Base-by-base conservation (phyloP, 1,140 invertebrate genomes). In the Zaprionus tsacasi region DNA sequence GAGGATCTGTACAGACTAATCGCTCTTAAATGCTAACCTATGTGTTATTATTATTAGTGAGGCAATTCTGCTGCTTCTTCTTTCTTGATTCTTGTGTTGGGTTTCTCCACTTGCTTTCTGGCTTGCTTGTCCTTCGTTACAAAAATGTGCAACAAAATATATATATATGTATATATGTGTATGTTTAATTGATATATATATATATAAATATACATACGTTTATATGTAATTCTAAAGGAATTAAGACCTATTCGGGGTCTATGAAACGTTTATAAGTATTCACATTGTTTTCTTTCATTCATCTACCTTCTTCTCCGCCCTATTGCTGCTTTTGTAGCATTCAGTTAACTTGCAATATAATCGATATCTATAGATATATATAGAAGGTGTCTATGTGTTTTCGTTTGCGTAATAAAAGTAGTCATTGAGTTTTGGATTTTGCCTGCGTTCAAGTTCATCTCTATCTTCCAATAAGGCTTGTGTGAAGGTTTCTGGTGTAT, bases 1-100 rank as follows among this genome's bases (percentile, higher is more conserved):
- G 68, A 35, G 64, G 59, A 73, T 61, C 59, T 68, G 48, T 63
- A 68, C 59, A 74, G 43, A 30, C 69, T 76, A 61, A 21, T 4
- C 10, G 21, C 73, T 15, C 40, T 76, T 76, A 70, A 58, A 35
- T 25, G 17, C 45, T 70, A 65, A 13, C 11, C 67, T 73, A 61
- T 17, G 8, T 27, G 33, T 36, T 54, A 6, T 33, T 33, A 54
- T 54, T 70, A 52, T 52, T 35, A 48, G n/a, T 61, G 40, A 45
- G 43, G 59, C 59, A 43, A 21, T 57, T 17, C 17, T 21, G 25
- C 17, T 25, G 21, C 11, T 21, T 8, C 4, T 21, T 10, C 25
- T 8, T 13, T 13, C 15, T 45, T n/a, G 12, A n/a, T 36, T 5
- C 33, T 35, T 4, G 7, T 33, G 4, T 43, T 6, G 33, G 6